Conservation (phyloP, 2,888 invertebrate genomes). For the Panopea generosa region DNA sequence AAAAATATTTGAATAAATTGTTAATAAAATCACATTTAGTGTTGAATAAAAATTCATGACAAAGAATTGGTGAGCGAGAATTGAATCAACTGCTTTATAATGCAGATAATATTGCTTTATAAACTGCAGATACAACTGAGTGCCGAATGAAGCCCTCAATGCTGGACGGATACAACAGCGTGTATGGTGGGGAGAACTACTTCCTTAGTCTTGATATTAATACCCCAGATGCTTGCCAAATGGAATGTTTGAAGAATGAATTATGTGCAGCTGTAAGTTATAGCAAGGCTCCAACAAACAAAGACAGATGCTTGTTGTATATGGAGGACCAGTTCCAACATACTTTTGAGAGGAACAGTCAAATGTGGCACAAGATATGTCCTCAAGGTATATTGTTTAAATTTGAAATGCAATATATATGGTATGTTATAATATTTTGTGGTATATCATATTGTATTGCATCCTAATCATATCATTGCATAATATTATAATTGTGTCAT, state of each 20-base stretch:
- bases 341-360: neutral
- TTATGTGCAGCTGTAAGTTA: conserved; percentile 12
- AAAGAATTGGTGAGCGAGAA: too few relatives aligned
- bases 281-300: neutral
- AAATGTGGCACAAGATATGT: conserved; percentile 21
- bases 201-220: neutral
- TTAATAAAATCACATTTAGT: too few relatives aligned
- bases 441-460: too few relatives aligned
- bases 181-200: conserved; percentile 20
- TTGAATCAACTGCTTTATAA: too few relatives aligned
- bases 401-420: neutral
- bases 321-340: conserved; percentile 9
- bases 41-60: too few relatives aligned
- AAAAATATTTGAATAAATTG: too few relatives aligned
- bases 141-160: conserved; percentile 12
- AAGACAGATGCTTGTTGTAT: conserved; percentile 20
- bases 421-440: too few relatives aligned
- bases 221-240: neutral
- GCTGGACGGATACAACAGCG: neutral
- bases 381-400: conserved; percentile 8
- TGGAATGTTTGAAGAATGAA: neutral
- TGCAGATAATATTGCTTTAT: too few relatives aligned
- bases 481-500: too few relatives aligned
- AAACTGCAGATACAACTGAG: conserved; percentile 6
- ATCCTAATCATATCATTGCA: too few relatives aligned